phyloP scores from a whole-genome alignment of 1,140 invertebrate species.

The Agrilus planipennis region DNA sequence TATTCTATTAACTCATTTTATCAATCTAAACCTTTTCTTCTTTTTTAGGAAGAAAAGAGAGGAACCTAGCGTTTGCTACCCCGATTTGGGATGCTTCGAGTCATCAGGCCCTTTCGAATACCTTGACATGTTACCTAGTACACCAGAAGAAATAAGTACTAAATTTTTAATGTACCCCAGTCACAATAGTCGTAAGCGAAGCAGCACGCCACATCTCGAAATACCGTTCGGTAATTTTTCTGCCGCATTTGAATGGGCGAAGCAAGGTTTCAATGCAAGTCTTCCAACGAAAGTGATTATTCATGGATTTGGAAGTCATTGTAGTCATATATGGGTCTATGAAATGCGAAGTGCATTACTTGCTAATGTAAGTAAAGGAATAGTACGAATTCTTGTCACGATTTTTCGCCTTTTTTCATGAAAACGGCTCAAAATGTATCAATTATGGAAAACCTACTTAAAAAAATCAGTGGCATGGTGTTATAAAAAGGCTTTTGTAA shows the following conservation, averaged over 20 bases:
- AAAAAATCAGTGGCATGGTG: too few relatives aligned
- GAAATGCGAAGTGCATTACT: slow-evolving; percentile 84
- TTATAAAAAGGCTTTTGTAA: too few relatives aligned
- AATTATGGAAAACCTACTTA: too few relatives aligned
- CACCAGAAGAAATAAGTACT: slow-evolving; percentile 80
- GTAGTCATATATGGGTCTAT: slow-evolving; percentile 82
- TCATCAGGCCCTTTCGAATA: slow-evolving; percentile 86
- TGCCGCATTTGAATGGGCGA: slow-evolving; percentile 47
- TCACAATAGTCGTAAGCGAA: slow-evolving; percentile 25
- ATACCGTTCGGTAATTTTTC: slow-evolving; percentile 56
- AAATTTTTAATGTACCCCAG: slow-evolving; percentile 56
- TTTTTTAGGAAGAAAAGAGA: slow-evolving; percentile 38
- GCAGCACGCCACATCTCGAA: slow-evolving; percentile 49
- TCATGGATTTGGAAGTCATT: slow-evolving; percentile 88
- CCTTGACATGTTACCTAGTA: slow-evolving; percentile 74
- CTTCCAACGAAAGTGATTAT: slow-evolving; percentile 82
- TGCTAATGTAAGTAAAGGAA: slow-evolving; percentile 53
- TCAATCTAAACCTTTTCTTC: too few relatives aligned
- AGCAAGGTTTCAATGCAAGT: slow-evolving; percentile 48
- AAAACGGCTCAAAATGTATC: too few relatives aligned
- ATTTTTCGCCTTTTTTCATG: too few relatives aligned
- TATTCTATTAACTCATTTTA: too few relatives aligned
- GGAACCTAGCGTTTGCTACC: slow-evolving; percentile 74
- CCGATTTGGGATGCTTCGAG: slow-evolving; percentile 86
- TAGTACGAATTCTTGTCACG: too few relatives aligned